These are phyloP conservation scores for Coreoperca whiteheadi DNA, from an alignment of 2,113 vertebrate species.

Conservation along the genomic window DNA sequence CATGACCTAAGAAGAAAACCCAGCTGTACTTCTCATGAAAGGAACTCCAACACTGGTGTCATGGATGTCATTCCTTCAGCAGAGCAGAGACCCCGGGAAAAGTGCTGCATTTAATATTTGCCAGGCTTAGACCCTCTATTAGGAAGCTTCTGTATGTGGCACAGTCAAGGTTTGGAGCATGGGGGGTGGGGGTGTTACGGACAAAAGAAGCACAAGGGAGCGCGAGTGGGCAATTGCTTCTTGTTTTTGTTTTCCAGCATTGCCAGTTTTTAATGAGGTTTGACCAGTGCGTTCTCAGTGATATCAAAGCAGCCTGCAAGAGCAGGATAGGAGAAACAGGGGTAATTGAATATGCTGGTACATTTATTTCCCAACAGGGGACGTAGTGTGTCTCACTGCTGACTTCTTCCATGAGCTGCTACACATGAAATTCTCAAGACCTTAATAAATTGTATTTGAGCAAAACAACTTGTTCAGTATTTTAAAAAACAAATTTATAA, in stretches of 20 bases:
- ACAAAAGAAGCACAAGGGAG: slow-evolving; percentile 58
- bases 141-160: slow-evolving; percentile 30
- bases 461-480: slow-evolving; percentile 40
- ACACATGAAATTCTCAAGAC: slow-evolving; percentile 42
- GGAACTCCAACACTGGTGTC: slow-evolving; percentile 10
- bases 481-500: slow-evolving; percentile 50
- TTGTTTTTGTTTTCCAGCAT: slow-evolving; percentile 78
- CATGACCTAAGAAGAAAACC: slow-evolving; percentile 49
- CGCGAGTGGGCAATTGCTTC: slow-evolving; percentile 69
- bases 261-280: slow-evolving; percentile 76
- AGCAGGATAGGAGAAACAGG: slow-evolving; percentile 47
- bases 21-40: slow-evolving; percentile 23
- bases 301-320: slow-evolving; percentile 68
- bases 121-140: slow-evolving; percentile 37
- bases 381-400: slow-evolving; percentile 45
- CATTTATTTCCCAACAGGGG: slow-evolving; percentile 74
- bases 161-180: slow-evolving; percentile 29
- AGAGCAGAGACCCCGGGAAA: slow-evolving; percentile 30
- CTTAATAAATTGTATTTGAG: slow-evolving; percentile 38
- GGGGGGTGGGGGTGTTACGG: slow-evolving; percentile 36
- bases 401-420: slow-evolving; percentile 30
- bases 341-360: slow-evolving; percentile 73
- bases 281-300: slow-evolving; percentile 67
- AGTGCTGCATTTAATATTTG: slow-evolving; percentile 62
- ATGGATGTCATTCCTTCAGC: slow-evolving; percentile 60